phyloP scores from a whole-genome alignment of 2,888 invertebrate species.

The Mesorhabditis spiculigera region DNA sequence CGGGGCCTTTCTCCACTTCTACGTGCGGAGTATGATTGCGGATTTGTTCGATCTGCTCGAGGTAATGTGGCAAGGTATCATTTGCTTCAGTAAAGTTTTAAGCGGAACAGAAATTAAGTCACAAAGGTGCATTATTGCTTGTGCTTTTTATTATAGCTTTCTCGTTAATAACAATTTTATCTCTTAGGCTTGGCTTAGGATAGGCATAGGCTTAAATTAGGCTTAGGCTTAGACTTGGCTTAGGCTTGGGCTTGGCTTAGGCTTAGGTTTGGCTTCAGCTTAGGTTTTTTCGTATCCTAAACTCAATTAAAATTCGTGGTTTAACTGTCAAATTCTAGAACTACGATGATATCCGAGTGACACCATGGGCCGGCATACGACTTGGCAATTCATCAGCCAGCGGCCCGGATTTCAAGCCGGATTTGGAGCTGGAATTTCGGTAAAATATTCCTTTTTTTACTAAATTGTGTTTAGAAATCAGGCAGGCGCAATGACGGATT shows the following conservation, averaged over 20 bases:
- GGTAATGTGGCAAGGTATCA: background rate
- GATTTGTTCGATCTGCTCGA: slow-evolving; percentile 36
- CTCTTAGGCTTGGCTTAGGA: no score
- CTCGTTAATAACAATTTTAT: slow-evolving; percentile 6
- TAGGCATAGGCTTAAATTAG: no score
- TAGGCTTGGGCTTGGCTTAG: no score
- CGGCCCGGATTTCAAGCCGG: slow-evolving; percentile 38
- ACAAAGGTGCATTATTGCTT: no score
- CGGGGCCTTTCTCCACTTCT: slow-evolving; percentile 49
- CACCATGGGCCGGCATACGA: slow-evolving; percentile 40
- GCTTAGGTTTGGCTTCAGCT: no score
- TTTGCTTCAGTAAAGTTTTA: no score
- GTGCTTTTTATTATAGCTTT: no score
- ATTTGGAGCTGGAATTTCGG: slow-evolving; percentile 45
- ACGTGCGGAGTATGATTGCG: slow-evolving; percentile 48
- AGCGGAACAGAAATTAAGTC: no score
- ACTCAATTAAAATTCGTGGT: slow-evolving; percentile 3
- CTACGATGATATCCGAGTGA: slow-evolving; percentile 24
- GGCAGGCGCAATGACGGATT: slow-evolving; percentile 52
- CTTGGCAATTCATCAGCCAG: slow-evolving; percentile 26
- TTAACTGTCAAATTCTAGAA: background rate
- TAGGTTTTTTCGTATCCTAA: background rate
- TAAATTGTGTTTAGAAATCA: slow-evolving; percentile 36
- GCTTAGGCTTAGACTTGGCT: no score
- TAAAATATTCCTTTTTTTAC: background rate